phyloP scores from a whole-genome alignment of 2,113 vertebrate genomes.

The Chloropsis hardwickii region DNA sequence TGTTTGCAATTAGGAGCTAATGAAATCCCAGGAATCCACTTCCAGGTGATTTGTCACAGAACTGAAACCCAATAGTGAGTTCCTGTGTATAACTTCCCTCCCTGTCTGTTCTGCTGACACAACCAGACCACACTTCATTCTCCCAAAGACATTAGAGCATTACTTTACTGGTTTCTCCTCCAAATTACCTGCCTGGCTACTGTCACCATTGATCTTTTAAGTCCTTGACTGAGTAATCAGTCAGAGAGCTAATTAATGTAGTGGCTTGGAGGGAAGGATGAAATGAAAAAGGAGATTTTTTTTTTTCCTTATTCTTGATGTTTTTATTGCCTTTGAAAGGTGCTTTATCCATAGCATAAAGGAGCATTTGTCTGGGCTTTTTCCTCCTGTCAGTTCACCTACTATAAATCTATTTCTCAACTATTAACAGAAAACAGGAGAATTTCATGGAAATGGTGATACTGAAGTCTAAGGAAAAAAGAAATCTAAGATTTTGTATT shows the following conservation, averaged over 20 bases:
- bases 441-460: neutral
- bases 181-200: conserved; percentile 53
- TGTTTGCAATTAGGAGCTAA: conserved; percentile 33
- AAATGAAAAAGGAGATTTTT: neutral
- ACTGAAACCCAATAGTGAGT: neutral
- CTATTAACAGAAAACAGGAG: neutral
- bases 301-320: neutral
- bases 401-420: neutral
- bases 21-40: conserved; percentile 23
- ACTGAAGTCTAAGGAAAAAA: neutral
- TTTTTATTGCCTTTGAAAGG: conserved; percentile 35
- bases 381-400: neutral
- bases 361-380: neutral
- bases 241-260: conserved; percentile 56
- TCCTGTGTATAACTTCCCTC: neutral
- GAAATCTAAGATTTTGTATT: neutral
- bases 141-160: conserved; percentile 18
- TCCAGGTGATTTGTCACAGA: conserved; percentile 14
- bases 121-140: conserved; percentile 16
- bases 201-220: conserved; percentile 54
- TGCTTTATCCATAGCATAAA: neutral
- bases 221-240: conserved; percentile 51
- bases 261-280: conserved; percentile 3
- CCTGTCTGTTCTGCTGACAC: conserved; percentile 32
- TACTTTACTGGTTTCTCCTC: neutral